Evolutionary conservation across 2,888 invertebrate species (phyloP).

Genomic region (Aphodius granarius): DNA sequence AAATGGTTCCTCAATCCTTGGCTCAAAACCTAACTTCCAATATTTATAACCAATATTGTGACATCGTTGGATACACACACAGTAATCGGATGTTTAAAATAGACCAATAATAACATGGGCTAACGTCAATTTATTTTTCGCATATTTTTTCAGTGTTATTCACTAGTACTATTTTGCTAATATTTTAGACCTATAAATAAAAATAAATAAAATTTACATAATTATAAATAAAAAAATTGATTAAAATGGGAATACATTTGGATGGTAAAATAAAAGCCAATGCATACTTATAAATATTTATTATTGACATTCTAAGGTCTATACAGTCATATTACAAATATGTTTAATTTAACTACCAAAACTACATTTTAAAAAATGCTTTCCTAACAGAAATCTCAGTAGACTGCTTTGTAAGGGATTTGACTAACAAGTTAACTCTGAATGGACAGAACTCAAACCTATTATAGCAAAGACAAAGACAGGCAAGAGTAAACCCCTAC

Average conservation of each 20-base stretch:
- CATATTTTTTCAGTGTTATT: too few species aligned
- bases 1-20: too few species aligned
- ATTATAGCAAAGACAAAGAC: background rate
- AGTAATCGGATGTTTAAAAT: too few species aligned
- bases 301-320: constrained; percentile 17
- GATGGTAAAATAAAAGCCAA: background rate
- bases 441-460: background rate
- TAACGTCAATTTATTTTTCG: too few species aligned
- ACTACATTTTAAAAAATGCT: constrained; percentile 8
- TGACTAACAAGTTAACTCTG: background rate
- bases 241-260: background rate
- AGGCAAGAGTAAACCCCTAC: background rate
- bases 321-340: constrained; percentile 23
- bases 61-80: too few species aligned
- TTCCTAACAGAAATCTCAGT: background rate
- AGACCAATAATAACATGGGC: too few species aligned
- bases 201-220: background rate
- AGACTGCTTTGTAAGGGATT: background rate
- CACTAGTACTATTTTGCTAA: background rate
- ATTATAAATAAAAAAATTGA: background rate
- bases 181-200: background rate
- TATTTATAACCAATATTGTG: too few species aligned
- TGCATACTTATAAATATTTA: constrained; percentile 15
- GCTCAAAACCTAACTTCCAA: too few species aligned
- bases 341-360: constrained; percentile 3